phyloP scores from a whole-genome alignment of 30 jellyfish, hydroid and myxozoan genomes.

The Cassiopea xamachana region DNA sequence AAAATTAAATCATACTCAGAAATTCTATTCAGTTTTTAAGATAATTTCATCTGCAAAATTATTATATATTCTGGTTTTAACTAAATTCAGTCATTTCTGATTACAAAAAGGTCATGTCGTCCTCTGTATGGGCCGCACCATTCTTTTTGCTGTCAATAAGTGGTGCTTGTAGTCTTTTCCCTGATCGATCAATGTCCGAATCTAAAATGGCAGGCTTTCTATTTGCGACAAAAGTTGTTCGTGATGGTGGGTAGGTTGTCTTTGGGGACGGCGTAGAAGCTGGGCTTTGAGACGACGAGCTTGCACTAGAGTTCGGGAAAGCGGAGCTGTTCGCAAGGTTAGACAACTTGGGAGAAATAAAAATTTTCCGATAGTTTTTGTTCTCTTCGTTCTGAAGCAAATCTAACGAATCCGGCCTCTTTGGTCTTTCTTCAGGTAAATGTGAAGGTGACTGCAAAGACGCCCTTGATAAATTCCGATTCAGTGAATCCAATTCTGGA shows the following conservation, averaged over 20 bases:
- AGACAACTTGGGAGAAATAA: conserved; percentile 51
- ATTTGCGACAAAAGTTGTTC: conserved; percentile 4
- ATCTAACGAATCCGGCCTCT: conserved; percentile 89
- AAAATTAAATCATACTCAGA: conserved; percentile 12
- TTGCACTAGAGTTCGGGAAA: conserved; percentile 84
- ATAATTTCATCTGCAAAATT: conserved; percentile 46
- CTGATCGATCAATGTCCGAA: conserved; percentile 44
- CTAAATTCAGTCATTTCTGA: conserved; percentile 18
- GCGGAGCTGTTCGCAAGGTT: conserved; percentile 73
- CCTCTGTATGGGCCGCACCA: conserved; percentile 4
- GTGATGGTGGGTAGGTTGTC: conserved; percentile 53
- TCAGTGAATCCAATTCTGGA: conserved; percentile 66
- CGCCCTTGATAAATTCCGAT: conserved; percentile 50
- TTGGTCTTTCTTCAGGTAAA: conserved; percentile 42
- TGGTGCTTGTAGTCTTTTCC: conserved; percentile 42
- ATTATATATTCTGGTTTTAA: conserved; percentile 24
- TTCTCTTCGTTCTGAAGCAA: conserved; percentile 63
- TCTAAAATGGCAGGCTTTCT: conserved; percentile 56
- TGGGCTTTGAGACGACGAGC: conserved; percentile 97
- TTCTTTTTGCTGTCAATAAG: conserved; percentile 4
- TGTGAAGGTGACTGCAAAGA: conserved; percentile 60
- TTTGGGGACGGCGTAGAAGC: conserved; percentile 99
- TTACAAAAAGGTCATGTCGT: conserved; percentile 45
- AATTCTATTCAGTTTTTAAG: conserved; percentile 21
- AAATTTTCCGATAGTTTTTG: conserved; percentile 33